Evolutionary conservation across 2,113 vertebrate species (phyloP), one percentile per base, ranked within the genome.

Genomic region (Pterophyllum scalare): DNA sequence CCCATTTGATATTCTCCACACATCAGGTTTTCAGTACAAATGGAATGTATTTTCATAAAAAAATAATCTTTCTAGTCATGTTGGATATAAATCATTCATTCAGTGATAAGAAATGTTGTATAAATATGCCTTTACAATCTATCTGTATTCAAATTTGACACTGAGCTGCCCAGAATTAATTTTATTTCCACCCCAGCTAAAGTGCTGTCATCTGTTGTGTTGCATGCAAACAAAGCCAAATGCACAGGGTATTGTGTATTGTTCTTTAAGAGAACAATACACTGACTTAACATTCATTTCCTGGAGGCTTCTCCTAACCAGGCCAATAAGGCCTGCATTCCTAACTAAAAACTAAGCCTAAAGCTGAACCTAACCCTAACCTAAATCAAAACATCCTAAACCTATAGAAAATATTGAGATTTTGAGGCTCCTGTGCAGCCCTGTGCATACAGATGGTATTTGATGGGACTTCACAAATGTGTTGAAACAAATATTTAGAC

Each of bases 61-160:
- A 77, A 79, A 83, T 75, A 74, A 15, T n/a, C 19, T 40, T 72
- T 72, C 59, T 64, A 4, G 43, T 75, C 35, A 57, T 77, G 31
- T 82, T 10, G 19, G 58, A 56, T 62, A 14, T 20, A 52, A 65
- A 76, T 12, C 43, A 72, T 72, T 31, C 67, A 33, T 72, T 54
- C 1, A 19, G 60, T 60, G 77, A 81, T 31, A n/a, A 54, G 43
- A 77, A 62, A 58, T 46, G 5, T 57, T 72, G 24, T 43, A 79
- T 5, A 80, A 67, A 76, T 22, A 38, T 65, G 43, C 75, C 24
- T 57, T 59, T 14, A 60, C 62, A 76, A 58, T 62, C 54, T n/a
- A 77, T 88, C 56, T 86, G 70, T 80, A 75, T 88, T 91, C 79
- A 80, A 35, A 87, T 82, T 75, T 67, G 8, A 75, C 62, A 40